Evolutionary conservation across 2,888 invertebrate species (phyloP).

Genomic region (Metacarcinus magister): DNA sequence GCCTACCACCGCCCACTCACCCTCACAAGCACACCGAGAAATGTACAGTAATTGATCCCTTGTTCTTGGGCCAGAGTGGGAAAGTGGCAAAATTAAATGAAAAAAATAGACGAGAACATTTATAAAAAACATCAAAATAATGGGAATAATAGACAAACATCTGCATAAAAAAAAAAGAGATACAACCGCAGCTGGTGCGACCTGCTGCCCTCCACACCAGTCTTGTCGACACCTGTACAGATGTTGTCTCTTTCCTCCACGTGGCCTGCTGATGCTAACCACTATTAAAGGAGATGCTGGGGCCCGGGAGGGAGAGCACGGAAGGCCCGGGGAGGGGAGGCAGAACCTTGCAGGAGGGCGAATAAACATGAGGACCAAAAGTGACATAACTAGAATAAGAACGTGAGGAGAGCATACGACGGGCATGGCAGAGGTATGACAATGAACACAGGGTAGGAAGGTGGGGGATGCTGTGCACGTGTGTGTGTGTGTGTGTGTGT

Average conservation of each 20-base stretch:
- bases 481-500: not conserved
- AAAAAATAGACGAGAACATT: conserved; percentile 5
- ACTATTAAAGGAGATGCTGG: conserved; percentile 17
- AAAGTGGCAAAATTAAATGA: not conserved
- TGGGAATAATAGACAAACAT: conserved; percentile 63
- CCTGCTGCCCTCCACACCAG: conserved; percentile 74
- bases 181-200: conserved; percentile 68
- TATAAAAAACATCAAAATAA: conserved; percentile 62
- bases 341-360: not conserved
- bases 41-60: conserved; percentile 77
- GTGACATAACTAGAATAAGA: not conserved
- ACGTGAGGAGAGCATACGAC: not conserved
- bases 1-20: conserved; percentile 46
- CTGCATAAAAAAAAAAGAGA: conserved; percentile 58
- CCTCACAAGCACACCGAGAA: conserved; percentile 75
- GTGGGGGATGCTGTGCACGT: not conserved
- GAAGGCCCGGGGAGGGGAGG: not conserved
- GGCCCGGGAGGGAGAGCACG: not conserved
- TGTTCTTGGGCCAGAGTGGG: conserved; percentile 19
- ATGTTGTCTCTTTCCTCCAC: not conserved
- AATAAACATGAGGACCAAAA: not conserved
- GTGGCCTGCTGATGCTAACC: conserved; percentile 46
- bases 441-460: not conserved
- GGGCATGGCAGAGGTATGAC: not conserved
- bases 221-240: not conserved